Base-by-base conservation (phyloP, 2,113 vertebrate species). In the Dipodomys merriami region DNA sequence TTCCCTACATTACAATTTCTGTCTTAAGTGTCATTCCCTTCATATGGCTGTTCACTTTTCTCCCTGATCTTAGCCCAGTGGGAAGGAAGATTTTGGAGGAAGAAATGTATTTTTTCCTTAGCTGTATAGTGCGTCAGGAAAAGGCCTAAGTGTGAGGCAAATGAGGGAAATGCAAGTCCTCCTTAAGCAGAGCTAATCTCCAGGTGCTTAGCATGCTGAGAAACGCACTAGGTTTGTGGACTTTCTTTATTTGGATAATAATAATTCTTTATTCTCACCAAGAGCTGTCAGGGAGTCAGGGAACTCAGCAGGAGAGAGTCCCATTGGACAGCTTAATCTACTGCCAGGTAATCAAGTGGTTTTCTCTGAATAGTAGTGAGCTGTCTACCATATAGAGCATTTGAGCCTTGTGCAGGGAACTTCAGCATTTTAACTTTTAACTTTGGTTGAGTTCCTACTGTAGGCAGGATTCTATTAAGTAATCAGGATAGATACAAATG, bases 61-160 rank as follows among this genome's bases (percentile, higher is more conserved):
- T 88, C 73, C 94, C 53, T 96, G 67, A 88, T 93, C 35, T 92
- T 68, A 90, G 53, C 4, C 73, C 62, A 76, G 39, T n/a, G 64
- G 73, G 29, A 95, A 80, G 44, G 57, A n/a, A 91, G 39, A 93
- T 22, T 46, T 57, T 82, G 20, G 35, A 79, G 35, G 23, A 91
- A 25, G 19, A 79, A n/a, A 12, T 86, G 8, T 74, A 57, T 65
- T 83, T 86, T 53, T 30, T 2, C 23, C 30, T 25, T 79, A 33
- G 83, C 39, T 88, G 92, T 82, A 60, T 3, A 71, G 77, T 30
- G 29, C 87, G 46, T 83, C 9, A 92, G 64, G 73, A 71, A 68
- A 86, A 25, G 8, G 1, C 69, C 60, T 84, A 78, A 84, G 74
- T 85, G 73, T 91, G 46, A 94, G 76, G 25, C 29, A 95, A 87